phyloP scores from a whole-genome alignment of 2,888 invertebrate genomes.

The Amiota mariae region DNA sequence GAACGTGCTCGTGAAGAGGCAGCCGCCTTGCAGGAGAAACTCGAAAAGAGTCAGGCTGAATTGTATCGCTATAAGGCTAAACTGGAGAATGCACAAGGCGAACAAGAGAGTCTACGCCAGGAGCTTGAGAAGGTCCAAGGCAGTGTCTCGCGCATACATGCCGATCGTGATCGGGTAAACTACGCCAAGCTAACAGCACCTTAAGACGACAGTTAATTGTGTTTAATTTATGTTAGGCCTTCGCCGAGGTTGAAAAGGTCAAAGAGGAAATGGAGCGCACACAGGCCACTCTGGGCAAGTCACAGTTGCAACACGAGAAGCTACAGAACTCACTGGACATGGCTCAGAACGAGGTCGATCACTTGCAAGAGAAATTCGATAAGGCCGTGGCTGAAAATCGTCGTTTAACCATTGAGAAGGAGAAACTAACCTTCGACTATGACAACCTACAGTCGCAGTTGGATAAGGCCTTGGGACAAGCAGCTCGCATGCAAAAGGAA shows the following conservation, averaged over 20 bases:
- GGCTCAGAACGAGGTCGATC: slow-evolving; percentile 92
- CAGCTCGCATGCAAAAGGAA: slow-evolving; percentile 91
- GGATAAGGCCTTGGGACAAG: slow-evolving; percentile 91
- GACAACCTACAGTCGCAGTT: slow-evolving; percentile 92
- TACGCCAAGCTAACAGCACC: slow-evolving; percentile 31
- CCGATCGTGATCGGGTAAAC: slow-evolving; percentile 85
- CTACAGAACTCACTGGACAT: slow-evolving; percentile 90
- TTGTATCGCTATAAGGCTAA: slow-evolving; percentile 95
- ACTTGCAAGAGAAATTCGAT: slow-evolving; percentile 90
- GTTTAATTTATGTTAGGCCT: slow-evolving; percentile 74
- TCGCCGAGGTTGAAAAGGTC: slow-evolving; percentile 88
- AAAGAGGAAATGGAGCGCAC: slow-evolving; percentile 91
- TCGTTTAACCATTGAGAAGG: slow-evolving; percentile 85
- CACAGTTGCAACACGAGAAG: slow-evolving; percentile 93
- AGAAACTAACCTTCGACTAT: slow-evolving; percentile 92
- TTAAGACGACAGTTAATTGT: background rate
- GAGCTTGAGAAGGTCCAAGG: slow-evolving; percentile 91
- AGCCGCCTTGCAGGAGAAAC: slow-evolving; percentile 89
- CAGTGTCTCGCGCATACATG: slow-evolving; percentile 87
- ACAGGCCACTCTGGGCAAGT: slow-evolving; percentile 91
- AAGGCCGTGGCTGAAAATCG: slow-evolving; percentile 87
- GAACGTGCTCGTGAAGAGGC: slow-evolving; percentile 90
- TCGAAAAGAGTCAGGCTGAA: slow-evolving; percentile 95
- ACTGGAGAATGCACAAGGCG: slow-evolving; percentile 94
- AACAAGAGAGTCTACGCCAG: slow-evolving; percentile 93